Evolutionary conservation across 2,113 vertebrate species (phyloP).

Genomic region (Benitochromis conjunctus): DNA sequence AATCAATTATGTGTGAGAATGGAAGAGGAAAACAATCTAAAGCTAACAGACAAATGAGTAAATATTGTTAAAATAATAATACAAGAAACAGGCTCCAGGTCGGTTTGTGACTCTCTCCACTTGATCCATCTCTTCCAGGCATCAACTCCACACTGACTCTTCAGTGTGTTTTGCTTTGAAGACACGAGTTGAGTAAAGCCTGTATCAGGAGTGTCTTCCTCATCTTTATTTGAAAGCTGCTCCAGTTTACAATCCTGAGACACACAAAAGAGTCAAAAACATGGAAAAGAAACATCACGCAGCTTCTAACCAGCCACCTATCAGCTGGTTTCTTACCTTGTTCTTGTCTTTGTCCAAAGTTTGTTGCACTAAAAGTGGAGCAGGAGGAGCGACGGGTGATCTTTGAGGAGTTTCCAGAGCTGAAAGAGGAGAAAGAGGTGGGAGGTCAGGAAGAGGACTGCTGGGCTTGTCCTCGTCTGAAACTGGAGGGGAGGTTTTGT

Average conservation of each 20-base stretch:
- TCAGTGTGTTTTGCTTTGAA: conserved; percentile 57
- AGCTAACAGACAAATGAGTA: accelerated
- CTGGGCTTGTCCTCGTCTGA: neutral
- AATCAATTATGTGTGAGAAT: neutral
- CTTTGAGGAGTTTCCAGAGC: neutral
- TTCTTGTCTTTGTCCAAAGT: conserved; percentile 77
- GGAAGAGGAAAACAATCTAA: neutral
- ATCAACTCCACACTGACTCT: conserved; percentile 82
- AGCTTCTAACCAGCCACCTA: accelerated
- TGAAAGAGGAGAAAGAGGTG: conserved; percentile 53
- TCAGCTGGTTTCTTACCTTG: conserved; percentile 64
- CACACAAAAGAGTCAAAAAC: neutral
- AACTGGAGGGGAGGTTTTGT: neutral
- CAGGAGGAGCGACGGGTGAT: conserved; percentile 33
- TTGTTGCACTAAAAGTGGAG: conserved; percentile 37
- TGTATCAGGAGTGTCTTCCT: neutral
- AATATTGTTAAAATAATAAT: neutral
- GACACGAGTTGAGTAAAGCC: neutral
- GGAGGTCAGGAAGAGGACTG: neutral
- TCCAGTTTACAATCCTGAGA: conserved; percentile 26
- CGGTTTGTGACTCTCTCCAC: conserved; percentile 81
- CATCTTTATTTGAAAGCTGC: neutral
- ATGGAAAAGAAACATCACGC: neutral
- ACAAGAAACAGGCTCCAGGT: conserved; percentile 74
- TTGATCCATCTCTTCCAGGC: conserved; percentile 92